A percentile compares a stretch with the other conserved stretches of the same genome.
Conservation (phyloP, 2,113 vertebrate species). For the Leptobrachium ailaonicum region DNA sequence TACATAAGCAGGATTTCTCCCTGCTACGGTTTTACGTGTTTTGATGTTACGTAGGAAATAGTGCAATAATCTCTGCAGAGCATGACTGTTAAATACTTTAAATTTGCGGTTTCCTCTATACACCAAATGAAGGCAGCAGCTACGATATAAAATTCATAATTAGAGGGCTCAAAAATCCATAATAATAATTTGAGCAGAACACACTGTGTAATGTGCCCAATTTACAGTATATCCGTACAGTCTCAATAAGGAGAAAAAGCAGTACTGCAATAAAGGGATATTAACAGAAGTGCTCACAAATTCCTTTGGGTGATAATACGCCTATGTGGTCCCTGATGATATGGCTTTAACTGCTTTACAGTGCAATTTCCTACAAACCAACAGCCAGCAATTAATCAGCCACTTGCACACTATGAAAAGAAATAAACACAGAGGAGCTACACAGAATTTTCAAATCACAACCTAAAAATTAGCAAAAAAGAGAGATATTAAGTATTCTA, state of each 20-base stretch:
- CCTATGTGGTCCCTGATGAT: conserved; percentile 26
- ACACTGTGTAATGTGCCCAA: conserved; percentile 18
- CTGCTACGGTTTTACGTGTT: not conserved
- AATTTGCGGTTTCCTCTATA: conserved; percentile 20
- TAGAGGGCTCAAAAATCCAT: conserved; percentile 21
- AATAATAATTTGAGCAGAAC: conserved; percentile 44
- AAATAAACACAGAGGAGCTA: conserved; percentile 13
- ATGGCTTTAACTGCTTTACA: conserved; percentile 12
- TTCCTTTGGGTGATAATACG: conserved; percentile 14
- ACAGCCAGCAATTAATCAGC: conserved; percentile 32
- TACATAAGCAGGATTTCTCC: not conserved
- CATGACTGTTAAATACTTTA: conserved; percentile 23
- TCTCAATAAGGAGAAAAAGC: conserved; percentile 22
- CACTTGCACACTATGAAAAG: conserved; percentile 15
- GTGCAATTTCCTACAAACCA: conserved; percentile 27
- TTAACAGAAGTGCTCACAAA: conserved; percentile 25
- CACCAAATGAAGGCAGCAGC: conserved; percentile 1
- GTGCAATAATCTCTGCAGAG: not conserved
- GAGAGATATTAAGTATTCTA: too few relatives aligned
- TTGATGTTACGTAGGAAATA: conserved; percentile 6
- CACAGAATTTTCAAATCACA: conserved; percentile 8
- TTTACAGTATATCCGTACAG: conserved; percentile 40
- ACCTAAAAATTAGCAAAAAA: not conserved
- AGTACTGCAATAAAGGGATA: conserved; percentile 29
- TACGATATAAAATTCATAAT: conserved; percentile 39